Percentiles rank a stretch among this genome's conserved stretches.
These are phyloP conservation scores for Spodoptera litura DNA, from an alignment of 1,140 invertebrate genomes.

Conservation along the genomic window DNA sequence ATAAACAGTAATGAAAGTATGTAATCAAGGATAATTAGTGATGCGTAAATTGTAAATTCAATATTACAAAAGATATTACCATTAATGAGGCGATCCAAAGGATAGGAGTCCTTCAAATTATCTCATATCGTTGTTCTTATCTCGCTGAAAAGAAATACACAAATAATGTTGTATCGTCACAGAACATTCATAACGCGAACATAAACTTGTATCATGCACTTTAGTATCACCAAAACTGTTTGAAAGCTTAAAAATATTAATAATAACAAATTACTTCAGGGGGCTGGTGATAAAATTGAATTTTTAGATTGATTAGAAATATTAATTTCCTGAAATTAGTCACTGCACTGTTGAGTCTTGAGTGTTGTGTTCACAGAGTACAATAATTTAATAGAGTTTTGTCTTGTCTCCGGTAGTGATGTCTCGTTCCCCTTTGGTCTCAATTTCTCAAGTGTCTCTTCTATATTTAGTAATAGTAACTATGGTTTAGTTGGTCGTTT, in stretches of 20 bases:
- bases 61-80: constrained; percentile 28
- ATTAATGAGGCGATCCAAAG: constrained; percentile 50
- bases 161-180: constrained; percentile 58
- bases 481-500: too few relatives aligned
- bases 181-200: constrained; percentile 41
- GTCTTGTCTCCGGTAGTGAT: too few relatives aligned
- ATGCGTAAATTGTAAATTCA: not conserved
- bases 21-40: not conserved
- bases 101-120: constrained; percentile 72
- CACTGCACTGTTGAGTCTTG: constrained; percentile 50
- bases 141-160: constrained; percentile 77
- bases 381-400: too few relatives aligned
- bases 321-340: constrained; percentile 63
- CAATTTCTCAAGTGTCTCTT: too few relatives aligned
- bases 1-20: constrained; percentile 47
- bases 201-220: constrained; percentile 23
- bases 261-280: constrained; percentile 6
- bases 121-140: constrained; percentile 79
- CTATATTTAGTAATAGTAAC: too few relatives aligned
- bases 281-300: constrained; percentile 52
- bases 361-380: constrained; percentile 1
- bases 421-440: too few relatives aligned
- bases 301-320: constrained; percentile 66
- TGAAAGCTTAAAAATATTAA: not conserved
- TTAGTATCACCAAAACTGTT: constrained; percentile 9